phyloP scores from a whole-genome alignment of 1,140 invertebrate genomes.

The Polypedilum pembai region DNA sequence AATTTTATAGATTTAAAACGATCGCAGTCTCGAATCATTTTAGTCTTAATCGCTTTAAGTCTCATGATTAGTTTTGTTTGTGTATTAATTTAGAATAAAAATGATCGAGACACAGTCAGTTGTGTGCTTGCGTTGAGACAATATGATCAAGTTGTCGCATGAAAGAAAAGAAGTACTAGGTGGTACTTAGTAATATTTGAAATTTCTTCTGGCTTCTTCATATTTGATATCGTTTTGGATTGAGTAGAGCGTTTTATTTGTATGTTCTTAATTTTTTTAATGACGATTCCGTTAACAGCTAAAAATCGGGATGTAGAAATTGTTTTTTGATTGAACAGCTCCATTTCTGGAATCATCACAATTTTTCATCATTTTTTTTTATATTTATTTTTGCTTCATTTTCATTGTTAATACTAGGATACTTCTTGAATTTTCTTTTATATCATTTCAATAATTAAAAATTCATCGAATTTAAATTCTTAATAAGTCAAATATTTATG shows the following conservation, averaged over 20 bases:
- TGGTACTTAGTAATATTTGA: background rate
- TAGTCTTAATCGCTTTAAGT: background rate
- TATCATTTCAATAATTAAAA: background rate
- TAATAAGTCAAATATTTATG: conserved; percentile 15
- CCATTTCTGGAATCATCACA: background rate
- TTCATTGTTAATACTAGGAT: background rate
- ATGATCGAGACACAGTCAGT: background rate
- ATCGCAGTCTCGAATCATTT: background rate
- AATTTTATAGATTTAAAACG: background rate
- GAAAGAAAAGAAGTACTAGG: no score
- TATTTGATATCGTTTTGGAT: conserved; percentile 7
- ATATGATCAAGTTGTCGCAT: background rate
- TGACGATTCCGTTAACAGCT: conserved; percentile 1
- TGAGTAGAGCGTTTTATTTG: conserved; percentile 25
- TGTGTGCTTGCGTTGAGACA: background rate
- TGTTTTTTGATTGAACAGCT: background rate
- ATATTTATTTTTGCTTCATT: background rate
- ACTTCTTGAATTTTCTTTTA: background rate
- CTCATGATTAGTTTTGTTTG: background rate
- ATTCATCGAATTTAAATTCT: conserved; percentile 26
- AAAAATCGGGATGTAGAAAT: background rate
- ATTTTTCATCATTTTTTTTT: background rate
- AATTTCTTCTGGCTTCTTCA: background rate
- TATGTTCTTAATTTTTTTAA: background rate
- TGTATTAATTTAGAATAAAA: background rate